Evolutionary conservation across 2,888 invertebrate species (phyloP).

Genomic region (Drosophila glabriapex): DNA sequence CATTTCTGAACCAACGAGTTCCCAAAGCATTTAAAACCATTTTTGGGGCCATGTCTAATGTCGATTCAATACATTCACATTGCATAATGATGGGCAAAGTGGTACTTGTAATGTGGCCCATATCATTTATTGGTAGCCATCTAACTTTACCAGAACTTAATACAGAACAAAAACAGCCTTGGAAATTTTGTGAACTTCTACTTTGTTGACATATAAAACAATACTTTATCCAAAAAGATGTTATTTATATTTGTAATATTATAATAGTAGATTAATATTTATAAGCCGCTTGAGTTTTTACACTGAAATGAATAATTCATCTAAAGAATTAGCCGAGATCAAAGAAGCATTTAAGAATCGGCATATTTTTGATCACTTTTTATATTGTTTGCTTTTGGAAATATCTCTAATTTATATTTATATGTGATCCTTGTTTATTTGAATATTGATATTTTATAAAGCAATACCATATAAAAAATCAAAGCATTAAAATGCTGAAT

Average conservation of each 20-base stretch:
- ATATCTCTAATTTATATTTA: not conserved
- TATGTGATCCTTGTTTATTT: not conserved
- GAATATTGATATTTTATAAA: not conserved
- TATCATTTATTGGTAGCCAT: not conserved
- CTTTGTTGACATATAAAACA: not conserved
- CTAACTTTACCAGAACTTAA: not conserved
- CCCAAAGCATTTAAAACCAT: conserved; percentile 58
- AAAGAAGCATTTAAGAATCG: not conserved
- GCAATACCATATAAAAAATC: not conserved
- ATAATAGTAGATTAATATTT: not conserved
- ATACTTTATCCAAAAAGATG: not conserved
- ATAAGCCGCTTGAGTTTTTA: not conserved
- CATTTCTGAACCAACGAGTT: conserved; percentile 53
- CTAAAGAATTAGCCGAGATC: not conserved
- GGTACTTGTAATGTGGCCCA: not conserved
- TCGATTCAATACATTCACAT: conserved; percentile 55
- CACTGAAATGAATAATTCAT: not conserved
- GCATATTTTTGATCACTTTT: not conserved
- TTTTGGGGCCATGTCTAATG: conserved; percentile 60
- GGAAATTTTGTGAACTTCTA: not conserved
- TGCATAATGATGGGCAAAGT: conserved; percentile 56
- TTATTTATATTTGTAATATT: not conserved
- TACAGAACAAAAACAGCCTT: not conserved
- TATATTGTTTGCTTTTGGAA: not conserved
- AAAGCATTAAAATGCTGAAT: not conserved